These are phyloP conservation scores for Drosophila melanogaster DNA, from an alignment of 1,140 invertebrate genomes.

Conservation along the genomic window DNA sequence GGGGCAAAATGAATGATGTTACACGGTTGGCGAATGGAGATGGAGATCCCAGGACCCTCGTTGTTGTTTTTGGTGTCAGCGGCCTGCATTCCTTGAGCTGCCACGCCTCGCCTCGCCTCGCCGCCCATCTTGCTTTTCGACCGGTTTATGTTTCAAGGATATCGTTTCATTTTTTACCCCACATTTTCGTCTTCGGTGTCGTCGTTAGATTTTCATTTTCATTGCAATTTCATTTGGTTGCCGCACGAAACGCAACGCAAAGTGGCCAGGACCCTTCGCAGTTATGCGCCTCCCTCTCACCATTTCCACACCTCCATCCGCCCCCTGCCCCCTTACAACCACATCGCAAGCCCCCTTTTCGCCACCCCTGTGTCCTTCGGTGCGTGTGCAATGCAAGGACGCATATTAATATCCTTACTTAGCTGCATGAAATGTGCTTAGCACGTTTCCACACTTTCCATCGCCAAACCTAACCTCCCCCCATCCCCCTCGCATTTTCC, in stretches of 20 bases:
- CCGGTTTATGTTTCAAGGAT: conserved; percentile 73
- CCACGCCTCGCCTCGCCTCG: neutral
- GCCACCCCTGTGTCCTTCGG: conserved; percentile 26
- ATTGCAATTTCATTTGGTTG: conserved; percentile 81
- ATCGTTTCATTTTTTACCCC: conserved; percentile 74
- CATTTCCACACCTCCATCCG: neutral
- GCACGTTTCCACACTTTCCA: conserved; percentile 63
- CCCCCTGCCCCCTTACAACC: too few species aligned
- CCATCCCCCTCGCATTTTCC: too few species aligned
- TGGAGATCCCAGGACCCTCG: neutral
- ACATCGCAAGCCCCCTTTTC: too few species aligned
- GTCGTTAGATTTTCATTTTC: conserved; percentile 82
- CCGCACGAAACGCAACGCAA: conserved; percentile 73
- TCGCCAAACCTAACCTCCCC: too few species aligned
- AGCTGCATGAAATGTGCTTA: conserved; percentile 70
- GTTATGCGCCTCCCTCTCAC: neutral
- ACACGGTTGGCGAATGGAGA: conserved; percentile 35
- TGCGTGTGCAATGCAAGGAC: conserved; percentile 67
- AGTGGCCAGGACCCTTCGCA: conserved; percentile 58
- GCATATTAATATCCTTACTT: conserved; percentile 83
- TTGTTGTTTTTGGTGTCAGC: conserved; percentile 38
- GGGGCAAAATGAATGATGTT: conserved; percentile 82
- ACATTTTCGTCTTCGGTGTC: conserved; percentile 49
- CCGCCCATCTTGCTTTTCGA: too few species aligned
- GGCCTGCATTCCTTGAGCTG: conserved; percentile 53